These are phyloP conservation scores for Empidonax alnorum DNA, from an alignment of 2,113 vertebrate genomes.

Conservation along the genomic window DNA sequence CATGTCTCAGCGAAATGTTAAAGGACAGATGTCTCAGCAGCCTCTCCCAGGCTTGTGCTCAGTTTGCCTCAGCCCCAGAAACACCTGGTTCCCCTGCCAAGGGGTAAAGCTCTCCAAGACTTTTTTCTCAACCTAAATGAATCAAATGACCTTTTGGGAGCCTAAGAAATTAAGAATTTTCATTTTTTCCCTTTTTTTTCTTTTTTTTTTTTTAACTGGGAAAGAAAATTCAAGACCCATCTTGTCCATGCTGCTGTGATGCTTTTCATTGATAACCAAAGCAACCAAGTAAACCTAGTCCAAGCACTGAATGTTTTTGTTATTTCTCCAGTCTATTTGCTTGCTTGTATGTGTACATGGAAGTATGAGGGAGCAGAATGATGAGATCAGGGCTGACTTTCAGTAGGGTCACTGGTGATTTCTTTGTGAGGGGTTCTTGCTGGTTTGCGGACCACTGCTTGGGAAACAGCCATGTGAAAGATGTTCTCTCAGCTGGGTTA, in stretches of 20 bases:
- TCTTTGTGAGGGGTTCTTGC: not conserved
- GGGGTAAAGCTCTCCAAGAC: not conserved
- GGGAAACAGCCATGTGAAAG: not conserved
- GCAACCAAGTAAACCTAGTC: not conserved
- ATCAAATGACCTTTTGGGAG: not conserved
- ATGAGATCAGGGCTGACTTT: not conserved
- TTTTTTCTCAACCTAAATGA: not conserved
- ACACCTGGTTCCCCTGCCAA: not conserved
- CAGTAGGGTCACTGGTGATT: rapidly evolving
- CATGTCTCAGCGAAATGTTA: not conserved
- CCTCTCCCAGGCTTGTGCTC: not conserved
- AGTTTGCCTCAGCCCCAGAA: not conserved
- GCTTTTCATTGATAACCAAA: not conserved
- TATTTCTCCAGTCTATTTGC: not conserved
- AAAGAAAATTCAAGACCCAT: not conserved
- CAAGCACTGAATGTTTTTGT: not conserved
- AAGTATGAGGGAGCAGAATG: not conserved
- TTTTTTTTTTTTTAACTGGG: not conserved
- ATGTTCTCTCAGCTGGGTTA: not conserved
- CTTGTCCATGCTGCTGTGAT: not conserved
- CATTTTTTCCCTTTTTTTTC: too few species aligned
- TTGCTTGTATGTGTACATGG: not conserved
- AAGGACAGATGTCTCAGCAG: not conserved
- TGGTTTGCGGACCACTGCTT: not conserved
- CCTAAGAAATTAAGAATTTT: not conserved